Base-by-base conservation (phyloP, 2,797 vertebrate genomes). In the Hemibagrus guttatus region DNA sequence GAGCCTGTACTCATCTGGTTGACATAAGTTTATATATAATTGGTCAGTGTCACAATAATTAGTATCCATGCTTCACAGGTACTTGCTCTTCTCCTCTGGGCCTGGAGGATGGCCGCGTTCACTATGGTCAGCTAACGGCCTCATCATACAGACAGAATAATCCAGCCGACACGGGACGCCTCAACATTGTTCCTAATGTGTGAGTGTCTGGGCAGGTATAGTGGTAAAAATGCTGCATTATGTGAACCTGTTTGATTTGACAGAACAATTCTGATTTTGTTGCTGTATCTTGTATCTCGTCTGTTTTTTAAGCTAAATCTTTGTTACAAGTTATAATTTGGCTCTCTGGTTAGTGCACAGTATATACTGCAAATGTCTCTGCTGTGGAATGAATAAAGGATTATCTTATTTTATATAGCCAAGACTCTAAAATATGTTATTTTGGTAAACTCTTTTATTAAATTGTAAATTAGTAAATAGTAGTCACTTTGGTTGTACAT, bases 121-220 rank as follows among this genome's bases (percentile, higher is more conserved):
- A 86, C 46, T 95, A 96, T 11, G 95, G 96, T 87, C 97, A 97
- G 91, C 90, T 97, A 89, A 95, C 92, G 2, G 96, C 97, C 0
- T 97, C 97, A 7, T 95, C 96, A 1, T 87, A 93, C 80, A 93
- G 91, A 0, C 95, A 95, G 35, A 96, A 96, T 90, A 96, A 95
- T 72, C 95, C 96, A 0, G 96, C 96, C 0, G 96, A 96, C 6
- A 95, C 95, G 0, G 97, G 96, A 0, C 94, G 97, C 3, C 95
- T 97, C 1, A 96, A 97, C 90, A 93, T 95, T 0, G 88, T 95
- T 9, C 95, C 96, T 7, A 97, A 96, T 9, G 93, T 96, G 97
- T 97, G 82, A 94, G 96, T 91, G 14, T 66, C 19, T 3, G 42
- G 26, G 23, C 4, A 26, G 7, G 13, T 35, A 17, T 39, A 4